phyloP scores from a whole-genome alignment of 2,888 invertebrate species.

The Drosophila percnosoma region DNA sequence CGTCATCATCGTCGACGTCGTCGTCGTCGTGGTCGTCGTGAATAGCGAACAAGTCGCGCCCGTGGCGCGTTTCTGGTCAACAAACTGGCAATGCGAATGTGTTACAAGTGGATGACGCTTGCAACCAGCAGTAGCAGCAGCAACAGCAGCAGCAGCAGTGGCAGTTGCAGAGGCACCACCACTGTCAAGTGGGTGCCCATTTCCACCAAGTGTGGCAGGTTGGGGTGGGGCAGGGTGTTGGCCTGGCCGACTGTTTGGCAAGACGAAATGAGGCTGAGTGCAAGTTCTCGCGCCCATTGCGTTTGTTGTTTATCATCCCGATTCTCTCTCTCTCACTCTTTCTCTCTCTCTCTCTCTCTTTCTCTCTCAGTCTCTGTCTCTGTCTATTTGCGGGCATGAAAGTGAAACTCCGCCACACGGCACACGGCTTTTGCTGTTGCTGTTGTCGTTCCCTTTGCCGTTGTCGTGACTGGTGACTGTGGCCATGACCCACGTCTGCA shows the following conservation, averaged over 20 bases:
- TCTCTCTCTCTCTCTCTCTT: constrained; percentile 7
- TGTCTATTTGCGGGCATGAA: constrained; percentile 56
- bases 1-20: constrained; percentile 58
- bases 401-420: constrained; percentile 71
- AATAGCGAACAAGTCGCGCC: constrained; percentile 58
- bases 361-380: constrained; percentile 33
- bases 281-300: constrained; percentile 66
- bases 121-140: constrained; percentile 25
- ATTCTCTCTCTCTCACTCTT: constrained; percentile 22
- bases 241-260: constrained; percentile 35
- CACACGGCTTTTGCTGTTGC: constrained; percentile 49
- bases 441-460: constrained; percentile 46
- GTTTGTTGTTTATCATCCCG: constrained; percentile 50
- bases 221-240: constrained; percentile 6
- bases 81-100: constrained; percentile 56
- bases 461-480: constrained; percentile 56
- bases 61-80: constrained; percentile 60
- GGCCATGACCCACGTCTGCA: constrained; percentile 71
- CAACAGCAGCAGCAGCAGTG: not conserved
- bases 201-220: not conserved
- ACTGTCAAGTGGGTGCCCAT: constrained; percentile 49
- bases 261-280: constrained; percentile 75
- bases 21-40: constrained; percentile 40
- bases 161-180: not conserved
- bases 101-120: constrained; percentile 73